Evolutionary conservation across 2,113 vertebrate species (phyloP), one percentile per base, ranked within the genome.

Genomic region (Ctenodactylus gundi): DNA sequence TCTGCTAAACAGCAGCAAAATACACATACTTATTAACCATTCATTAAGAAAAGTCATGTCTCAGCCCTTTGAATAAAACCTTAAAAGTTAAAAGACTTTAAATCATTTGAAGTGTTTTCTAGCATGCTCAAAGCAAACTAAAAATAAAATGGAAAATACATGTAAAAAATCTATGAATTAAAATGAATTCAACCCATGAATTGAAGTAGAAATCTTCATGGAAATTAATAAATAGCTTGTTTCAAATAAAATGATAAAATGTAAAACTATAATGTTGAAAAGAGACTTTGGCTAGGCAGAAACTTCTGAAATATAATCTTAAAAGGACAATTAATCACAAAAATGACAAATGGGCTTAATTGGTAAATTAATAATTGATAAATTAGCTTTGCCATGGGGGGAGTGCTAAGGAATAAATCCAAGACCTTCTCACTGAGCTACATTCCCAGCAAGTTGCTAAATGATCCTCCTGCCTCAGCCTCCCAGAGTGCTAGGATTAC

Each of bases 31-130:
- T 73, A 64, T 49, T 34, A 41, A 41, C 9, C 46, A 41, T 64
- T 93, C 49, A 51, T 85, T 90, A 86, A 70, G 36, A 58, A 29
- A 96, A 46, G 57, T 34, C 39, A 72, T 70, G 72, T 34, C 23
- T n/a, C 58, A 13, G 4, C 10, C 29, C 62, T 90, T 76, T 10
- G 76, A 68, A 86, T 58, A 81, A 87, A 76, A 21, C 8, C 23
- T 57, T 36, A 46, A 23, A 82, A 65, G 44, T 82, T 92, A 41
- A 44, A 41, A n/a, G 15, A 68, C 68, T 87, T 84, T 62, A 83
- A 91, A 91, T 91, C 4, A 73, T 65, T 91, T 91, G 49, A 91
- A 91, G 25, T 73, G 67, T 84, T 44, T 91, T 93, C 18, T 90
- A 65, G 64, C 27, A 76, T 55, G 91, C 39, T 14, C 55, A 91